Evolutionary conservation across 2,113 vertebrate genomes (phyloP).

Genomic region (Grantiella picta): DNA sequence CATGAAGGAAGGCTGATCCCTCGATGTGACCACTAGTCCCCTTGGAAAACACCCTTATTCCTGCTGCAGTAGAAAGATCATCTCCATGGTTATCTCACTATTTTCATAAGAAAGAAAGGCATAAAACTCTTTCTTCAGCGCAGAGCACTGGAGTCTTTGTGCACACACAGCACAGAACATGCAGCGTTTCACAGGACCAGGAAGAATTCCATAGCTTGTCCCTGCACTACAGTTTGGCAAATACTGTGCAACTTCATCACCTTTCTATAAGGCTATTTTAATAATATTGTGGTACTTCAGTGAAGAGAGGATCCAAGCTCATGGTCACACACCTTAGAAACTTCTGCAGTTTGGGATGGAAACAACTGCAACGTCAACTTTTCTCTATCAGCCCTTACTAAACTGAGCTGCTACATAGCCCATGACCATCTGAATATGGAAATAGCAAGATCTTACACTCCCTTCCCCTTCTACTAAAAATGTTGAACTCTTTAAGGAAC

Average conservation of each 20-base stretch:
- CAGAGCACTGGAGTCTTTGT: neutral
- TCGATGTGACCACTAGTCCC: neutral
- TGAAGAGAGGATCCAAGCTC: neutral
- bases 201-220: neutral
- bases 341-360: neutral
- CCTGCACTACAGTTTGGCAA: neutral
- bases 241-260: neutral
- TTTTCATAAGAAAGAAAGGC: neutral
- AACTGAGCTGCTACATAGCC: neutral
- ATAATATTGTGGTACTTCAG: neutral
- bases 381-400: neutral
- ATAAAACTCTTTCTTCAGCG: neutral
- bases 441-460: neutral
- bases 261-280: neutral
- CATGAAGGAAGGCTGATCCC: neutral
- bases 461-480: neutral
- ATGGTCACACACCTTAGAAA: neutral
- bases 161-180: neutral
- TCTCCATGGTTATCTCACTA: neutral
- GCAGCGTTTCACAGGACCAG: accelerated
- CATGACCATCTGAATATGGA: neutral
- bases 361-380: neutral
- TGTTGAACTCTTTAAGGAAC: neutral
- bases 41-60: neutral
- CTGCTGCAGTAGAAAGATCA: neutral